Conservation (phyloP, 2,113 vertebrate species). For the Castor canadensis region DNA sequence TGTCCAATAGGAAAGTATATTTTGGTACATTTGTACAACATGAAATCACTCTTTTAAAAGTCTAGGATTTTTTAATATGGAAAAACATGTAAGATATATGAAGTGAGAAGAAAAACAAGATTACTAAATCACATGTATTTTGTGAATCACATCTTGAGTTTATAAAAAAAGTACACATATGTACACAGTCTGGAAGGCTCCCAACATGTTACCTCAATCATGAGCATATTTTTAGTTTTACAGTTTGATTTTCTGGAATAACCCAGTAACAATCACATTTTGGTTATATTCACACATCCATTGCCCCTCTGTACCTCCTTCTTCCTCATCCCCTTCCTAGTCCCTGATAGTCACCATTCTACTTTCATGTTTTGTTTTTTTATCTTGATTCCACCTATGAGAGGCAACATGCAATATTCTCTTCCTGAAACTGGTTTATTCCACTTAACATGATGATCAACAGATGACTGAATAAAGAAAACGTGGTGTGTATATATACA, state of each 20-base stretch:
- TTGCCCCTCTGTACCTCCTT: neutral
- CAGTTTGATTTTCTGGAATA: neutral
- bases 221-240: neutral
- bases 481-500: neutral
- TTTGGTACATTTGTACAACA: neutral
- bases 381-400: neutral
- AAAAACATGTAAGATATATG: neutral
- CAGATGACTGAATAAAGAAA: neutral
- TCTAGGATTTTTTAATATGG: neutral
- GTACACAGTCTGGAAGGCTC: neutral
- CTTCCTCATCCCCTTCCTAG: neutral
- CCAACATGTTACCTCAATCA: neutral
- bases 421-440: neutral
- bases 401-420: neutral
- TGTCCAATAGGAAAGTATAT: neutral
- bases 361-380: neutral
- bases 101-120: neutral
- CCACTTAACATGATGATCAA: neutral
- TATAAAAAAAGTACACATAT: neutral
- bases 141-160: neutral
- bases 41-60: slow-evolving; percentile 6
- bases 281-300: no score
- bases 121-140: neutral
- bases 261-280: no score
- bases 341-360: neutral